Percentiles rank a stretch among this genome's conserved stretches.
Conservation (phyloP, 2,888 invertebrate genomes). For the Anoplius nigerrimus region DNA sequence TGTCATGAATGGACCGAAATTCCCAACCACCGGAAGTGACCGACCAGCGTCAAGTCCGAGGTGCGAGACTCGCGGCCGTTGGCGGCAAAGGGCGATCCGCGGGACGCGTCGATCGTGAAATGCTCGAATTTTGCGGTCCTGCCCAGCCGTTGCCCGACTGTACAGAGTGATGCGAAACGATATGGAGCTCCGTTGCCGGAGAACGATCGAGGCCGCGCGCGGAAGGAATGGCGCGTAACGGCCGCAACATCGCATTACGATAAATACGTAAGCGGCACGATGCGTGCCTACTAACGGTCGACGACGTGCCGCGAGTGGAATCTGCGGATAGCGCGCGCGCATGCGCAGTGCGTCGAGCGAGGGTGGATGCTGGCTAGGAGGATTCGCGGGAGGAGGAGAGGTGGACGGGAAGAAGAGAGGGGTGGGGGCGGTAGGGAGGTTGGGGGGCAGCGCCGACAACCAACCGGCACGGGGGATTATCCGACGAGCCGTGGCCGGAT, state of each 20-base stretch:
- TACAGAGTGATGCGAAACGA: conserved; percentile 9
- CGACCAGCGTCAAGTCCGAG: conserved; percentile 35
- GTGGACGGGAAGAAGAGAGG: too few relatives aligned
- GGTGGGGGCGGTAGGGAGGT: conserved; percentile 12
- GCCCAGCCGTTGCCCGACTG: conserved; percentile 11
- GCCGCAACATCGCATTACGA: conserved; percentile 37
- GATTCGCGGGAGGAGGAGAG: too few relatives aligned
- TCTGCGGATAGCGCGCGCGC: neutral
- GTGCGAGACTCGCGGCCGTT: conserved; percentile 28
- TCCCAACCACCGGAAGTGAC: conserved; percentile 42
- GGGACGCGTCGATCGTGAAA: conserved; percentile 38
- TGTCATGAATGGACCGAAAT: conserved; percentile 7
- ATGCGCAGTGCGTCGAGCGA: neutral
- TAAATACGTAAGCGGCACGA: conserved; percentile 38
- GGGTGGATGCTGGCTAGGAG: too few relatives aligned
- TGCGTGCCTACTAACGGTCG: neutral
- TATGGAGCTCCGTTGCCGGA: conserved; percentile 14
- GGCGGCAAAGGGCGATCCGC: conserved; percentile 42
- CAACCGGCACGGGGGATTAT: conserved; percentile 52
- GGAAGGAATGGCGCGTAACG: neutral
- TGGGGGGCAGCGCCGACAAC: conserved; percentile 42
- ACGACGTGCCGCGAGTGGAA: neutral
- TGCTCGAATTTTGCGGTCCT: conserved; percentile 34
- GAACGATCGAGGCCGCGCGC: conserved; percentile 9
- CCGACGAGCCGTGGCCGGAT: conserved; percentile 51